A percentile compares a stretch with the other conserved stretches of the same genome.
Conservation (phyloP, 2,888 invertebrate genomes). For the Polydrusus tereticollis region DNA sequence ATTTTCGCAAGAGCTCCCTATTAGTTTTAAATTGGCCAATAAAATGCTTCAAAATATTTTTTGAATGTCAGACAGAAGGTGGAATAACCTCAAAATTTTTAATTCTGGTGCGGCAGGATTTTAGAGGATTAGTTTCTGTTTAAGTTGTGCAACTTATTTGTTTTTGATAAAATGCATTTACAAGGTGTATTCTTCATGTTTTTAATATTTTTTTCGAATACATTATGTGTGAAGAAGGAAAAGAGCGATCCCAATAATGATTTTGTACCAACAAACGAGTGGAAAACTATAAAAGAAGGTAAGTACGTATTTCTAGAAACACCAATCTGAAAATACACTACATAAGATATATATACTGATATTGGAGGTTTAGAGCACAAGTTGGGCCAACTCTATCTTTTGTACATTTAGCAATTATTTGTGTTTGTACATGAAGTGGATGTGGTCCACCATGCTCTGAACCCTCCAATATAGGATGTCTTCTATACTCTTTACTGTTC, state of each 20-base stretch:
- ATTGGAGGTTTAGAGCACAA: no score
- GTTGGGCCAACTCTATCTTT: no score
- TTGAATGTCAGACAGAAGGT: background rate
- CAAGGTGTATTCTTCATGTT: slow-evolving; percentile 29
- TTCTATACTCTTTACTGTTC: background rate
- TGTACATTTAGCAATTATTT: no score
- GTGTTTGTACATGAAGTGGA: no score
- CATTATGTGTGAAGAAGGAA: slow-evolving; percentile 37
- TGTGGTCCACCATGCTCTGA: no score
- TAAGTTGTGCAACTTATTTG: background rate
- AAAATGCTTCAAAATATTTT: slow-evolving; percentile 21
- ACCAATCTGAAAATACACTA: background rate
- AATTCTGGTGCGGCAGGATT: background rate
- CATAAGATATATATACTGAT: no score
- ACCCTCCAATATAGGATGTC: background rate
- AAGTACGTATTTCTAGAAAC: slow-evolving; percentile 26
- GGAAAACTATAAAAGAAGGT: slow-evolving; percentile 76
- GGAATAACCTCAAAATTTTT: background rate
- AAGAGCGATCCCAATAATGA: slow-evolving; percentile 60
- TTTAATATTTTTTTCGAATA: slow-evolving; percentile 28
- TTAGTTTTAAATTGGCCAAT: slow-evolving; percentile 11
- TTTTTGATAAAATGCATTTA: slow-evolving; percentile 18
- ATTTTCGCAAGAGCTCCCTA: background rate
- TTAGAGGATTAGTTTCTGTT: background rate
- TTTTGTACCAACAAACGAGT: slow-evolving; percentile 74